phyloP scores from a whole-genome alignment of 2,797 vertebrate species.

The Microchirus variegatus region DNA sequence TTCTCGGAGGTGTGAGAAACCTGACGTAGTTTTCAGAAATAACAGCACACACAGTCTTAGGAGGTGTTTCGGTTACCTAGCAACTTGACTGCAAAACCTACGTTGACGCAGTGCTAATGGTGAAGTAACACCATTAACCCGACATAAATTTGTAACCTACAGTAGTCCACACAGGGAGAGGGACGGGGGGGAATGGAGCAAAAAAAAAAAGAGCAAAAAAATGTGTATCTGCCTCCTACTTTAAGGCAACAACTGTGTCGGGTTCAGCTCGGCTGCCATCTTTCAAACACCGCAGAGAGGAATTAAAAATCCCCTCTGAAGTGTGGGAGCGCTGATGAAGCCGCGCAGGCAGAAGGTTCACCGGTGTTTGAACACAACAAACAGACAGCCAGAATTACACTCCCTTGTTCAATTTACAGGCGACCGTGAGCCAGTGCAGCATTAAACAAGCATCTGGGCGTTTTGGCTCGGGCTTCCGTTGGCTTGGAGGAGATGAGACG shows the following conservation, averaged over 20 bases:
- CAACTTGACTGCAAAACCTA: slow-evolving; percentile 72
- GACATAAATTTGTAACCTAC: slow-evolving; percentile 34
- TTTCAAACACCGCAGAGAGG: slow-evolving; percentile 16
- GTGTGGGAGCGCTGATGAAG: slow-evolving; percentile 34
- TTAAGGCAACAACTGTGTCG: not conserved
- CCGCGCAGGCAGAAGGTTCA: slow-evolving; percentile 61
- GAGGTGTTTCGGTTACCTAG: slow-evolving; percentile 79
- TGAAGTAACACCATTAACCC: slow-evolving; percentile 54
- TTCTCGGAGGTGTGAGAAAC: slow-evolving; percentile 78
- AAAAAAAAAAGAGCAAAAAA: not conserved
- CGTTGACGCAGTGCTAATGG: slow-evolving; percentile 54
- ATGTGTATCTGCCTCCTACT: slow-evolving; percentile 7
- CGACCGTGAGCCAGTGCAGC: slow-evolving; percentile 61
- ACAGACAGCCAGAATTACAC: slow-evolving; percentile 74
- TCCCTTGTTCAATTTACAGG: slow-evolving; percentile 75
- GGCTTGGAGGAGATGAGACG: slow-evolving; percentile 37
- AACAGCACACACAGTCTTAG: slow-evolving; percentile 64
- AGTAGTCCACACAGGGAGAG: not conserved
- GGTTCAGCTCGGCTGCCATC: not conserved
- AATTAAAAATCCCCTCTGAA: slow-evolving; percentile 40
- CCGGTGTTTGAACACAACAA: slow-evolving; percentile 66
- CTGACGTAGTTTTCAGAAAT: slow-evolving; percentile 81
- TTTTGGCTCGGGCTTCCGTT: slow-evolving; percentile 64
- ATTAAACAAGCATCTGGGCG: slow-evolving; percentile 79
- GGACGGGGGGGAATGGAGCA: not conserved